phyloP scores from a whole-genome alignment of 2,113 vertebrate species.

The Burhinus bistriatus region DNA sequence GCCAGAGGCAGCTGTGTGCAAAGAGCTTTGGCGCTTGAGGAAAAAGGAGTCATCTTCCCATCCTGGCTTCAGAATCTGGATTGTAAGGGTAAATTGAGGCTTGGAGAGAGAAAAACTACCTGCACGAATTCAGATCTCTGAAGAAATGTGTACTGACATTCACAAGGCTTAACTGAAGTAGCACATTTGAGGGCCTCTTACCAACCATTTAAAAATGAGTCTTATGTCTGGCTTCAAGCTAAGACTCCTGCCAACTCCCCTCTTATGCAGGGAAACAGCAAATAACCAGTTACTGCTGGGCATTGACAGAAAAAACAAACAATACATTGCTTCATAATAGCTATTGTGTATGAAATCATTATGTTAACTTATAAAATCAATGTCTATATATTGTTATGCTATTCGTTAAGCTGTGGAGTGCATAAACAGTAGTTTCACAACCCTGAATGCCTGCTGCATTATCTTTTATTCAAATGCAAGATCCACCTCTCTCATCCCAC shows the following conservation, averaged over 20 bases:
- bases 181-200: neutral
- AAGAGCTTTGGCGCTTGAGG: neutral
- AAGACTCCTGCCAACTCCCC: neutral
- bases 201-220: neutral
- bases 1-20: neutral
- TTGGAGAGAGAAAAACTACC: neutral
- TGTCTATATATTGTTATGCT: neutral
- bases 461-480: neutral
- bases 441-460: neutral
- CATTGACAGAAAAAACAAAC: neutral
- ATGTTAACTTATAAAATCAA: neutral
- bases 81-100: neutral
- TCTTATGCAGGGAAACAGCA: neutral
- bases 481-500: neutral
- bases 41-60: neutral
- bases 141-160: neutral
- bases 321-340: neutral
- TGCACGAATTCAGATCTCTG: neutral
- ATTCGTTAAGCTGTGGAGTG: neutral
- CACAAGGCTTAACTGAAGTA: neutral
- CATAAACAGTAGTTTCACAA: neutral
- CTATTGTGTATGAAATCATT: neutral
- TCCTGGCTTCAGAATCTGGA: neutral
- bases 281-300: neutral
- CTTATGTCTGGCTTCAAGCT: neutral